phyloP scores from a whole-genome alignment of 2,888 invertebrate genomes.

The Netelia inedita region DNA sequence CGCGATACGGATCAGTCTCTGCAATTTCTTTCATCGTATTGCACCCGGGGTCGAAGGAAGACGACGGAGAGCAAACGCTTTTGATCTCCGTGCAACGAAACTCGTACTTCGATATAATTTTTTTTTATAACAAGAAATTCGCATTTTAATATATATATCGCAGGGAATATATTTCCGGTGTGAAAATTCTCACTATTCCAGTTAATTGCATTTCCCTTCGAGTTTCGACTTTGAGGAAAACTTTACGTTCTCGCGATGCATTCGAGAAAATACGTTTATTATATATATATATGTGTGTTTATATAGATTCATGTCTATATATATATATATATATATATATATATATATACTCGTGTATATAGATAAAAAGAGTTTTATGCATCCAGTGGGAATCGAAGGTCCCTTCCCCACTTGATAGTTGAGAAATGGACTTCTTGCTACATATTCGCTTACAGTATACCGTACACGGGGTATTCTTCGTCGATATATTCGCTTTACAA shows the following conservation, averaged over 20 bases:
- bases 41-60: conserved; percentile 1
- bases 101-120: conserved; percentile 50
- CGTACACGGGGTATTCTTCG: conserved; percentile 13
- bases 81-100: conserved; percentile 44
- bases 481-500: neutral
- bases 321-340: no score
- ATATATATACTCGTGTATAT: no score
- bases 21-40: conserved; percentile 32
- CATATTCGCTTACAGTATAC: conserved; percentile 28
- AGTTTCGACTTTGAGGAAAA: conserved; percentile 25
- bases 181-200: conserved; percentile 37
- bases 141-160: neutral
- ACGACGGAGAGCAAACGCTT: conserved; percentile 47
- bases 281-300: conserved; percentile 5
- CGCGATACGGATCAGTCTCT: conserved; percentile 45
- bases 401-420: conserved; percentile 26
- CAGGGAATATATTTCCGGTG: conserved; percentile 2
- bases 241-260: conserved; percentile 30
- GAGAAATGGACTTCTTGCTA: conserved; percentile 34
- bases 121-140: neutral
- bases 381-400: conserved; percentile 51
- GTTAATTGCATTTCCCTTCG: conserved; percentile 56
- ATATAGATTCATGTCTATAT: no score
- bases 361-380: conserved; percentile 15
- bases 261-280: conserved; percentile 3